These are phyloP conservation scores for Rhinoderma darwinii DNA, from an alignment of 2,113 vertebrate genomes.

Conservation along the genomic window DNA sequence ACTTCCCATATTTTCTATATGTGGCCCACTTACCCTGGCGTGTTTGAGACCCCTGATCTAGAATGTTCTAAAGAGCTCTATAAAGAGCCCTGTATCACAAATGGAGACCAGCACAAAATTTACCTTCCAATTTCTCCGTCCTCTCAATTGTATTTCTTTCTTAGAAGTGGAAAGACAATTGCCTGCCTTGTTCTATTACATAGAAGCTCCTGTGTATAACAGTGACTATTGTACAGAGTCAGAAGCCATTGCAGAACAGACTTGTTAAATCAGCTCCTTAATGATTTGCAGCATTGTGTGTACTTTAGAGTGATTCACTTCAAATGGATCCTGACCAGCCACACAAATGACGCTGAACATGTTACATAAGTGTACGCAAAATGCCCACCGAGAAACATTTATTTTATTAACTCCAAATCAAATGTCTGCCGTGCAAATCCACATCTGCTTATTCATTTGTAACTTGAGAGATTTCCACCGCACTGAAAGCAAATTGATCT, in stretches of 20 bases:
- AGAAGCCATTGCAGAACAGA: constrained; percentile 12
- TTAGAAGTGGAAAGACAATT: constrained; percentile 34
- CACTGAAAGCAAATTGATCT: constrained; percentile 6
- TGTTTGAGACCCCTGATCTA: too few relatives aligned
- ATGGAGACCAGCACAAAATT: not conserved
- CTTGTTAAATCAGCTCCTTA: constrained; percentile 40
- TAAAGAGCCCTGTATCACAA: not conserved
- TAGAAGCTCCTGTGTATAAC: not conserved
- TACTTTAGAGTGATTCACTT: constrained; percentile 47
- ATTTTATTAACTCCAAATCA: constrained; percentile 32
- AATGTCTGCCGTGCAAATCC: not conserved
- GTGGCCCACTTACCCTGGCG: too few relatives aligned
- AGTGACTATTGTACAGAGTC: constrained; percentile 36
- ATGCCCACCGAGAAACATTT: constrained; percentile 15
- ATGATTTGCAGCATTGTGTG: constrained; percentile 32
- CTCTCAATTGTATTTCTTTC: constrained; percentile 24
- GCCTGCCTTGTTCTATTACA: constrained; percentile 43
- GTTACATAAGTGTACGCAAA: constrained; percentile 6
- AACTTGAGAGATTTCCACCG: not conserved
- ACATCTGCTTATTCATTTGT: constrained; percentile 23
- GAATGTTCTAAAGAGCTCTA: not conserved
- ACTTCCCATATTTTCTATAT: too few relatives aligned
- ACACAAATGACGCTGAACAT: not conserved
- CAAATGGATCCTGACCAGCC: constrained; percentile 46
- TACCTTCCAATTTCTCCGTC: constrained; percentile 19